Evolutionary conservation across 2,797 vertebrate species (phyloP), one percentile per base, ranked within the genome.

Genomic region (Gymnothorax javanicus): DNA sequence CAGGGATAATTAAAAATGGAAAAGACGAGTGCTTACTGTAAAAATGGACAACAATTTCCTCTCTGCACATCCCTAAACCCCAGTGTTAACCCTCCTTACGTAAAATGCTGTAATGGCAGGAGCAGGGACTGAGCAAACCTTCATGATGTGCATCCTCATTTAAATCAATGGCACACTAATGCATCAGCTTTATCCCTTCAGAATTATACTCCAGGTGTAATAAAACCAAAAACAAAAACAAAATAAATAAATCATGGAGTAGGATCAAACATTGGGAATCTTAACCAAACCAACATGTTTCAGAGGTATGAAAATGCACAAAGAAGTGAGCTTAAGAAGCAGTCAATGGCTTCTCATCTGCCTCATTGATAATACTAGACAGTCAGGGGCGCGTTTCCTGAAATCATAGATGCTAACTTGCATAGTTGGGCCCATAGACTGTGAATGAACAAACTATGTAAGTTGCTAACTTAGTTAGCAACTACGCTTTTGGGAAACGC

Each of bases 71-170:
- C 58, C 12, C 43, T 9, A 2, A 20, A 43, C 13, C 13, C 13
- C 12, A 15, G 67, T 20, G 33, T 9, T 33, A 9, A 50, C 17
- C 43, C 12, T 33, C 20, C 62, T 84, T 84, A 69, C 2, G 33
- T 43, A 84, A 83, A 83, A 62, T 23, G 59, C 82, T 8, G 23
- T 83, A 56, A 83, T 25, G n/a, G 79, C 79, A 81, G 77, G 77
- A 15, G 77, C 4, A 15, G 20, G 13, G 77, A n/a, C 25, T 3
- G 9, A 7, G 64, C 64, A 67, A 73, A 43, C 69, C 27, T 27
- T 43, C 27, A 73, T 73, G 69, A 25, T 33, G 27, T 7, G 67
- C 67, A 69, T 13, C n/a, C 13, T 71, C n/a, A 12, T 27, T 7
- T 11, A 25, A 71, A 71, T 17, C 71, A 75, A 59, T 1, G 0